Conservation (phyloP, 2,113 vertebrate species). For the Tachysurus vachellii region DNA sequence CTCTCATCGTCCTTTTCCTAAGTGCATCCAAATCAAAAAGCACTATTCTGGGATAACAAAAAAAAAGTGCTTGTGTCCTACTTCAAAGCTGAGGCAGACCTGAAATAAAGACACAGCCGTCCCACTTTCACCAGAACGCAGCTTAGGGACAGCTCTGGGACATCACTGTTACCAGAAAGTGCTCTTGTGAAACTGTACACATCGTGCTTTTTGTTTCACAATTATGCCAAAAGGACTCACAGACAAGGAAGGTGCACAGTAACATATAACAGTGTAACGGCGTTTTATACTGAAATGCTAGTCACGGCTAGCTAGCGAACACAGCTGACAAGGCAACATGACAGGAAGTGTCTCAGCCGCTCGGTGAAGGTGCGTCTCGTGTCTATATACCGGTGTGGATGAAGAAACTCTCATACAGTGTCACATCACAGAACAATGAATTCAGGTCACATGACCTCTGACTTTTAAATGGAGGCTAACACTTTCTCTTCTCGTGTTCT, state of each 20-base stretch:
- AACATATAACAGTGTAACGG: background rate
- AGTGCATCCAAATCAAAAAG: conserved; percentile 66
- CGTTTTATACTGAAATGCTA: too few species aligned
- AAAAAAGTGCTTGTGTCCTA: conserved; percentile 63
- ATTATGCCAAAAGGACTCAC: background rate
- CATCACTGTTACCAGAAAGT: conserved; percentile 57
- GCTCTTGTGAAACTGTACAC: background rate
- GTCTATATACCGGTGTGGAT: background rate
- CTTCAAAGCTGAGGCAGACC: conserved; percentile 68
- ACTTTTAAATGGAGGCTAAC: background rate
- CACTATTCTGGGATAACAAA: conserved; percentile 64
- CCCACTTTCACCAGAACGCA: conserved; percentile 72
- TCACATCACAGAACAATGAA: background rate
- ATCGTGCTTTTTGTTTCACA: background rate
- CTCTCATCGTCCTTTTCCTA: conserved; percentile 56
- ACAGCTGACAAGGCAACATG: background rate
- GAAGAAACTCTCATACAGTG: background rate
- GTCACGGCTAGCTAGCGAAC: background rate
- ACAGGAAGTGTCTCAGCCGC: background rate
- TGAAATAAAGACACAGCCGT: conserved; percentile 75
- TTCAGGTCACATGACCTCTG: background rate
- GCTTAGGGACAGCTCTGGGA: conserved; percentile 60
- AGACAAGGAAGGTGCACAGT: background rate
- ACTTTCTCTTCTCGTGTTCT: background rate
- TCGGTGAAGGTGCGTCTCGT: background rate